Evolutionary conservation across 2,113 vertebrate genomes (phyloP).

Genomic region (Xiphophorus hellerii): DNA sequence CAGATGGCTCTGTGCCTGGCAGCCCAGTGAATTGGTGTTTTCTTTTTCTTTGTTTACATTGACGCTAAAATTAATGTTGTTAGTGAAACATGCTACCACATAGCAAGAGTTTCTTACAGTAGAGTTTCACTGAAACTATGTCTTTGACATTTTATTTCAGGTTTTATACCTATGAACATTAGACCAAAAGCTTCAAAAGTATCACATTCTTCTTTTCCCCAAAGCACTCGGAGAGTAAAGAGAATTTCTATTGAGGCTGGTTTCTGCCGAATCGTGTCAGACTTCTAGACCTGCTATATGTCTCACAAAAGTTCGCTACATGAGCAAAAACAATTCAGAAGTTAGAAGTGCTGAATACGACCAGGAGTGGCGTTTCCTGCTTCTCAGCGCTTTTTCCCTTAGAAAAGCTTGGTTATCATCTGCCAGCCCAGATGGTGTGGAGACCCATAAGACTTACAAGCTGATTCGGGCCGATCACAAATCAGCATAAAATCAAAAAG

Average conservation of each 20-base stretch:
- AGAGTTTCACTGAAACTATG: slow-evolving; percentile 50
- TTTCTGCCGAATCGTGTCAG: not conserved
- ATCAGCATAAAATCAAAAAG: slow-evolving; percentile 67
- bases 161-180: slow-evolving; percentile 45
- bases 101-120: slow-evolving; percentile 37
- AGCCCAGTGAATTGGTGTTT: slow-evolving; percentile 56
- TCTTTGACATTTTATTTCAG: slow-evolving; percentile 35
- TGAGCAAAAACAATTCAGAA: slow-evolving; percentile 42
- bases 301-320: slow-evolving; percentile 43
- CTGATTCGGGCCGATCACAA: slow-evolving; percentile 66
- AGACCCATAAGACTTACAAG: slow-evolving; percentile 65
- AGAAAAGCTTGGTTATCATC: slow-evolving; percentile 61
- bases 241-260: slow-evolving; percentile 15
- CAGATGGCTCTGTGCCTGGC: slow-evolving; percentile 76
- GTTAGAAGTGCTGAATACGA: slow-evolving; percentile 66
- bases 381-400: slow-evolving; percentile 61
- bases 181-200: slow-evolving; percentile 45
- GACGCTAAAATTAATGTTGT: slow-evolving; percentile 62
- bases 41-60: slow-evolving; percentile 66
- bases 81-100: slow-evolving; percentile 44
- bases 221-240: slow-evolving; percentile 14
- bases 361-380: slow-evolving; percentile 49
- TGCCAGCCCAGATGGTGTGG: slow-evolving; percentile 73
- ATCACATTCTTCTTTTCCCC: slow-evolving; percentile 22
- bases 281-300: slow-evolving; percentile 9